phyloP scores from a whole-genome alignment of 2,113 vertebrate genomes.

The sheep (Ovis aries) region DNA sequence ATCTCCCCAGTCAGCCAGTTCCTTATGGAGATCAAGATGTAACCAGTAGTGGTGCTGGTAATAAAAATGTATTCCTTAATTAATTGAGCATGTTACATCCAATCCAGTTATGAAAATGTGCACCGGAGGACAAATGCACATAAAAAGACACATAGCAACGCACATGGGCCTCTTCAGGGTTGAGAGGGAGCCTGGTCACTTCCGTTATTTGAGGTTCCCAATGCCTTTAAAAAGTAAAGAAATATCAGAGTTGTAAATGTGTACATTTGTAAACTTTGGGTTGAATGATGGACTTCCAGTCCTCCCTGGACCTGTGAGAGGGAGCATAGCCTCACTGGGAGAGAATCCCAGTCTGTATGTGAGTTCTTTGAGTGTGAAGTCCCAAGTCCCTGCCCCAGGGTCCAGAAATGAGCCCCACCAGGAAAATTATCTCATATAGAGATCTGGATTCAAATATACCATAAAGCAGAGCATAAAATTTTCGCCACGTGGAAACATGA shows the following conservation, averaged over 20 bases:
- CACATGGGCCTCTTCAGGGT: not conserved
- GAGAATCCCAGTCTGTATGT: not conserved
- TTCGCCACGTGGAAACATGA: not conserved
- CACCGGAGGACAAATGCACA: not conserved
- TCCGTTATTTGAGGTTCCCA: not conserved
- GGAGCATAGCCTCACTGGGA: not conserved
- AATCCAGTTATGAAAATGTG: not conserved
- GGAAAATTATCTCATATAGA: not conserved
- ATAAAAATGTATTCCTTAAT: constrained; percentile 17
- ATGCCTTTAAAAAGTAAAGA: not conserved
- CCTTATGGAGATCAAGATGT: not conserved
- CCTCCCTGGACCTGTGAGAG: not conserved
- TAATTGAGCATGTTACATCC: not conserved
- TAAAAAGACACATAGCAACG: not conserved
- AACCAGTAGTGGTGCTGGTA: not conserved
- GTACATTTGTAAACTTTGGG: not conserved
- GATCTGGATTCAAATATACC: not conserved
- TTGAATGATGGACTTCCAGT: not conserved
- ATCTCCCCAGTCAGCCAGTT: not conserved
- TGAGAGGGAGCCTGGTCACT: not conserved
- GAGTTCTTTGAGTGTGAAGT: not conserved
- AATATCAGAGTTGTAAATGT: not conserved
- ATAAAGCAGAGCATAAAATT: not conserved
- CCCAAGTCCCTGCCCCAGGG: not conserved
- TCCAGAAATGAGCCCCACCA: not conserved